Base-by-base conservation (phyloP, 2,113 vertebrate genomes). In the Embiotoca jacksoni region DNA sequence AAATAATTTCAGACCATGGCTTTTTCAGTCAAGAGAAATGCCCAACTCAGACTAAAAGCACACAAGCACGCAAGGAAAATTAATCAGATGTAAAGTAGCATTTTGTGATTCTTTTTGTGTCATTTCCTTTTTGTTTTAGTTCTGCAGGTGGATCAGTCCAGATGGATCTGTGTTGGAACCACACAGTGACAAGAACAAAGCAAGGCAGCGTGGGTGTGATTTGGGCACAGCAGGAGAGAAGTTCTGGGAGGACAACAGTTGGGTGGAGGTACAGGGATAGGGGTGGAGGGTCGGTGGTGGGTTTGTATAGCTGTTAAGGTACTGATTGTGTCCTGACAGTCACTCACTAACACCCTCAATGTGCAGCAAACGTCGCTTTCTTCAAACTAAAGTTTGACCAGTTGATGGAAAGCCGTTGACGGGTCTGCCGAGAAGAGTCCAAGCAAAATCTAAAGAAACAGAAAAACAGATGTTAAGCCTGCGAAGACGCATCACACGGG, bases 351-450 rank as follows among this genome's bases (percentile, higher is more conserved):
- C 54, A 78, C 72, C 64, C 85, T 97, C 95, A 99, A 90, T 99
- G 98, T 90, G 97, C 97, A 88, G 97, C 97, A 85, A 97, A 99
- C 30, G 97, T 97, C 68, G 97, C 96, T 91, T 99, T 99, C 95
- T 99, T 99, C 95, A 99, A 94, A 91, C 96, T 99, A 91, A 99
- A 99, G 92, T 99, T 99, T 89, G 98, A 97, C 98, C 98, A 99
- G 95, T 99, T 99, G 96, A 99, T 97, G 81, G 98, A 98, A 75
- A 99, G 95, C 84, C 98, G 96, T 72, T 99, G 98, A 69, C 97
- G 96, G 9, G 96, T 99, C 94, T 99, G 98, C 78, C 97, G 95
- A 31, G 98, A 97, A 47, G 98, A 99, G 90, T 99, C 98, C 94
- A 99, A 93, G 91, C 98, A 99, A 92, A 99, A 99, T 79, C 98